These are phyloP conservation scores for Gymnocypris eckloni DNA, from an alignment of 2,797 vertebrate species.

Conservation along the genomic window DNA sequence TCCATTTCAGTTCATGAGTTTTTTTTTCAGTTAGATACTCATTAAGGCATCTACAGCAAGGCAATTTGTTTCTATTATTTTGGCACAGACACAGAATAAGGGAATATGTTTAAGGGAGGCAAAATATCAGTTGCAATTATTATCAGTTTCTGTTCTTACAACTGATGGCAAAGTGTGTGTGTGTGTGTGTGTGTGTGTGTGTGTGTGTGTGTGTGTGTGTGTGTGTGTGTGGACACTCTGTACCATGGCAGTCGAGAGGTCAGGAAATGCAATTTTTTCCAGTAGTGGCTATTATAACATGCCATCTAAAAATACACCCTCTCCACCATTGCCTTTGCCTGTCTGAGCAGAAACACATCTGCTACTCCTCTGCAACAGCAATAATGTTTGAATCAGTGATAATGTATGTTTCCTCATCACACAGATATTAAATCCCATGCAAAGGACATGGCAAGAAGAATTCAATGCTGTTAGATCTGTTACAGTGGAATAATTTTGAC, in stretches of 20 bases:
- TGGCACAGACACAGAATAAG: not conserved
- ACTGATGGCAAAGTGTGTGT: not conserved
- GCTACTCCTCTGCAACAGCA: not conserved
- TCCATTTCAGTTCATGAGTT: not conserved
- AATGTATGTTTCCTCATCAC: not conserved
- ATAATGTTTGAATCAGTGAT: not conserved
- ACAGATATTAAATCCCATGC: conserved; percentile 11
- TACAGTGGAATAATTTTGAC: conserved; percentile 1
- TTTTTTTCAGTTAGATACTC: not conserved
- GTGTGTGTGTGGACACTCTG: conserved; percentile 24
- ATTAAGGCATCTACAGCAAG: not conserved
- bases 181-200: not conserved
- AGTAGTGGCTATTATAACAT: conserved; percentile 52
- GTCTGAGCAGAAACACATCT: conserved; percentile 33
- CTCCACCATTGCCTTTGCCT: conserved; percentile 29
- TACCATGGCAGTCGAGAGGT: conserved; percentile 36
- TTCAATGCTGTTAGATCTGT: not conserved
- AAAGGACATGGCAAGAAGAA: not conserved
- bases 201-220: not conserved
- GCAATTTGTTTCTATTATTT: not conserved
- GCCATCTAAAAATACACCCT: conserved; percentile 55
- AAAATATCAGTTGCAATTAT: conserved; percentile 9
- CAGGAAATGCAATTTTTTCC: conserved; percentile 45
- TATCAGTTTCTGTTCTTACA: conserved; percentile 7
- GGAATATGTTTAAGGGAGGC: not conserved